Evolutionary conservation across 1,140 invertebrate species (phyloP).

Genomic region (Neodiprion fabricii): DNA sequence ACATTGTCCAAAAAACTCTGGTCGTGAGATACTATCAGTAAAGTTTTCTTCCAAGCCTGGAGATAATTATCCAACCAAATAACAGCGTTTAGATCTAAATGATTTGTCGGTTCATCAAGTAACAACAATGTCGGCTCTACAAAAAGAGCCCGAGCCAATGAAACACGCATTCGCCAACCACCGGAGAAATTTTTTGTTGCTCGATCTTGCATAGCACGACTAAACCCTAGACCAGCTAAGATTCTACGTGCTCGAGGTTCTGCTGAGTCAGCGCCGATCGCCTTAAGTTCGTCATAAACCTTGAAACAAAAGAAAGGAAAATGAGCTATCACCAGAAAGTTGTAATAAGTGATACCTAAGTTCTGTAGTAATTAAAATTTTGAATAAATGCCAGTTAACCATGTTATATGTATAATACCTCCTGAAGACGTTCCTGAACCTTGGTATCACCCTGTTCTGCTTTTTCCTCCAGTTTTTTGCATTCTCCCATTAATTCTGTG

Average conservation of each 20-base stretch:
- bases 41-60: slow-evolving; percentile 97
- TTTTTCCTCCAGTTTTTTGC: slow-evolving; percentile 80
- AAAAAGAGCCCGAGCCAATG: slow-evolving; percentile 87
- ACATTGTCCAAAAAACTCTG: slow-evolving; percentile 99
- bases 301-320: slow-evolving; percentile 41
- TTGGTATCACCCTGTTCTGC: slow-evolving; percentile 72
- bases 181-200: slow-evolving; percentile 97
- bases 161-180: slow-evolving; percentile 99
- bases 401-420: slow-evolving; percentile 62
- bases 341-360: slow-evolving; percentile 12
- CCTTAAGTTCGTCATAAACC: slow-evolving; percentile 94
- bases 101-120: slow-evolving; percentile 96
- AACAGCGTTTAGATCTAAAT: slow-evolving; percentile 96
- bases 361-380: slow-evolving; percentile 16
- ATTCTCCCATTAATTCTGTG: slow-evolving; percentile 81
- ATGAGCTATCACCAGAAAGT: neutral
- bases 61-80: slow-evolving; percentile 99
- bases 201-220: slow-evolving; percentile 90
- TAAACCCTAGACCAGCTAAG: slow-evolving; percentile 96
- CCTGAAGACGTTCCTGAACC: slow-evolving; percentile 82
- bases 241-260: slow-evolving; percentile 95
- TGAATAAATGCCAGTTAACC: slow-evolving; percentile 16
- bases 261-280: slow-evolving; percentile 96
- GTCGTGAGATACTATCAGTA: slow-evolving; percentile 98
- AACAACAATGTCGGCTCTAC: slow-evolving; percentile 94